Evolutionary conservation across 2,113 vertebrate species (phyloP).

Genomic region (Glaucomys volans): DNA sequence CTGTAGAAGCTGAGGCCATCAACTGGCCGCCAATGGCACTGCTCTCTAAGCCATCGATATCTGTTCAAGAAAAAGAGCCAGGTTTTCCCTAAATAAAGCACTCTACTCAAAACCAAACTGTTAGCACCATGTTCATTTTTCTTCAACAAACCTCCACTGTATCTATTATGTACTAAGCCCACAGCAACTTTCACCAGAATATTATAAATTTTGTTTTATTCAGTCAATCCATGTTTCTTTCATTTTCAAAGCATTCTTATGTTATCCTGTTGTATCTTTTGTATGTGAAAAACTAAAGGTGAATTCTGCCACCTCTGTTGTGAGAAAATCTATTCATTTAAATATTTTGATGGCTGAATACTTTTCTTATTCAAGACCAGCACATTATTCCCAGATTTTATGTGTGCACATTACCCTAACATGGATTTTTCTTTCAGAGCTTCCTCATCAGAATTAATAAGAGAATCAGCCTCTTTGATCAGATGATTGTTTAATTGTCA

Average conservation of each 20-base stretch:
- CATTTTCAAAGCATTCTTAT: neutral
- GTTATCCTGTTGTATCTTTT: neutral
- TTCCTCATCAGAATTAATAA: constrained; percentile 23
- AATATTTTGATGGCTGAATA: neutral
- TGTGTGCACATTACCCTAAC: neutral
- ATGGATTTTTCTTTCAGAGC: constrained; percentile 12
- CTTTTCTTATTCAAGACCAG: neutral
- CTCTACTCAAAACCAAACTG: neutral
- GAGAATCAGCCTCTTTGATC: neutral
- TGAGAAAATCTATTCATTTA: constrained; percentile 14
- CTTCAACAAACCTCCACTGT: neutral
- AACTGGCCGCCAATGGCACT: constrained; percentile 95
- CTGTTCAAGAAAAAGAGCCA: constrained; percentile 83
- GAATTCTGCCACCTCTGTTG: neutral
- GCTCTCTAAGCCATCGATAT: constrained; percentile 97
- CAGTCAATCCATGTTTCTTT: neutral
- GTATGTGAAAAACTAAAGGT: constrained; percentile 16
- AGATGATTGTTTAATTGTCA: neutral
- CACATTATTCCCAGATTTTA: neutral
- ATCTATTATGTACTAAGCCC: neutral
- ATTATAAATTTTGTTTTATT: constrained; percentile 6
- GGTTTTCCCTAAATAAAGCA: neutral
- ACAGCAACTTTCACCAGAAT: neutral
- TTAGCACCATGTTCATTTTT: neutral
- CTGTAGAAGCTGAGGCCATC: constrained; percentile 90